Base-by-base conservation (phyloP, 2,113 vertebrate species). In the Tupaia chinensis region DNA sequence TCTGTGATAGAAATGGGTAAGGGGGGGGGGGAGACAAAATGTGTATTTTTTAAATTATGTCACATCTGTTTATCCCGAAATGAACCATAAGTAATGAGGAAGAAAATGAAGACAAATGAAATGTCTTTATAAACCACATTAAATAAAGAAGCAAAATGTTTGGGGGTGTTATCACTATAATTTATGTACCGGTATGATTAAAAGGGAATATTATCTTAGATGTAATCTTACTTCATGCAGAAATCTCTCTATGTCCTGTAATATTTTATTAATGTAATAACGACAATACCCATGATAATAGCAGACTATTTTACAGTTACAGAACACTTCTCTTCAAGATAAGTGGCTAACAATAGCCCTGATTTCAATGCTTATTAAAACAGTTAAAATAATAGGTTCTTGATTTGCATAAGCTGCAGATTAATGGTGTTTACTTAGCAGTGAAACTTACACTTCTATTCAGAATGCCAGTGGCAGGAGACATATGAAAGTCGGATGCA, bases 321-420 rank as follows among this genome's bases (percentile, higher is more conserved):
- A 88, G 56, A 93, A 82, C 44, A 92, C 58, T 85, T 95, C 14
- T 94, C 34, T 82, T 96, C 25, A 92, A 94, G n/a, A 78, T 89
- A 95, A 95, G 63, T 85, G 27, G 23, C 23, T 97, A 84, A 87
- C 87, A 90, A 73, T 53, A 93, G 61, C n/a, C 66, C n/a, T 91
- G 82, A 83, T 95, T 97, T 83, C 53, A 81, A 60, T 96, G 74
- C 72, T 97, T 96, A 92, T 90, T 95, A 97, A 85, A 96, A 85
- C n/a, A 83, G 54, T 87, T 96, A 88, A 93, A 96, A 84, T 95
- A 93, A 94, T 92, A 94, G 84, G 53, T 70, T 93, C 93, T 78
- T 93, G n/a, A 97, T 96, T 95, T 97, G 80, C 81, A 95, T 97
- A 96, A 97, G 25, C 34, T 96, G 19, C 78, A 95, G 94, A 97